Evolutionary conservation across 92 coral and sea anemone species (phyloP).

Genomic region (Phenganax stokvisi): DNA sequence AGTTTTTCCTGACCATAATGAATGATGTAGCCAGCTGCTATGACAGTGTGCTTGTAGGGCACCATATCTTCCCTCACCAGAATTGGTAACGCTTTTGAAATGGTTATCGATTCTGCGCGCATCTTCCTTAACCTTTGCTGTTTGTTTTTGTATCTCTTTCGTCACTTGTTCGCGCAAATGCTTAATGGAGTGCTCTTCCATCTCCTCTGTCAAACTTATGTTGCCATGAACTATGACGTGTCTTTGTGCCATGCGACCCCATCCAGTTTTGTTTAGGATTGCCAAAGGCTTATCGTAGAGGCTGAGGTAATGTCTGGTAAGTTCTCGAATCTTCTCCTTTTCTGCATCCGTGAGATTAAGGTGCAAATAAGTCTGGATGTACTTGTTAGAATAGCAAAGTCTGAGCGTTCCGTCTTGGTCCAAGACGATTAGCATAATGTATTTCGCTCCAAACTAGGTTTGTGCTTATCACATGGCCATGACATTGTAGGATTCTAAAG

Average conservation of each 20-base stretch:
- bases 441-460: too few relatives aligned
- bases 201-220: conserved; percentile 2
- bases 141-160: not conserved
- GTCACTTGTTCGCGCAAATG: not conserved
- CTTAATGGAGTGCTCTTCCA: conserved; percentile 25
- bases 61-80: conserved; percentile 23
- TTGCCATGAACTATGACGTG: conserved; percentile 36
- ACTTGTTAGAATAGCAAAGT: not conserved
- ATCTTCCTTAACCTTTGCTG: not conserved
- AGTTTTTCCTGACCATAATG: conserved; percentile 25
- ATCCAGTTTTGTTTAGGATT: conserved; percentile 30
- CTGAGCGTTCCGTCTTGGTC: not conserved
- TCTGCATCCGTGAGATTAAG: conserved; percentile 27
- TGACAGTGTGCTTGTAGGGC: conserved; percentile 3
- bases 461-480: too few relatives aligned
- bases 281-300: conserved; percentile 37
- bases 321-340: conserved; percentile 38
- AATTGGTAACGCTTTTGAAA: not conserved
- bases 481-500: conserved; percentile 16
- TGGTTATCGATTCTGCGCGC: not conserved
- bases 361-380: conserved; percentile 33
- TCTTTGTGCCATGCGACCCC: conserved; percentile 44
- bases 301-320: conserved; percentile 32
- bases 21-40: conserved; percentile 3
- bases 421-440: too few relatives aligned